Evolutionary conservation across 2,888 invertebrate genomes (phyloP), one percentile per base, ranked within the genome.

Genomic region (Catocala sponsa): DNA sequence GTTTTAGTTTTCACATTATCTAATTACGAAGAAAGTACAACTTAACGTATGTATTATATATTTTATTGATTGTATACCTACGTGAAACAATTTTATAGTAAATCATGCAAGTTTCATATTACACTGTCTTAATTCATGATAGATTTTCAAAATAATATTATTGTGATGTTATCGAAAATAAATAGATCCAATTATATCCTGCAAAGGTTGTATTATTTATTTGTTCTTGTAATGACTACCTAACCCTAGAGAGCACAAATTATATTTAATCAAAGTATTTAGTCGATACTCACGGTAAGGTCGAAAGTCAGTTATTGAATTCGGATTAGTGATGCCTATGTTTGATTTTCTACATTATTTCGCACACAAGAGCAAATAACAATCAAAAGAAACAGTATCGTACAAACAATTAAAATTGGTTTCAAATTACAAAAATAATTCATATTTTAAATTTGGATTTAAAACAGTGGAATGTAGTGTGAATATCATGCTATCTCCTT

Each of bases 111-210:
- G 35, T 48, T 47, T 48, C 41, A 6, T n/a, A 25, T 41, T 6
- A 12, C 5, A 5, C 5, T n/a, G 10, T 38, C 10, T 46, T 11
- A 41, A 4, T 4, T 38, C 35, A 38, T 6, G 35, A 46, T 44
- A 49, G 11, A 33, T 13, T 32, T 49, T 56, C 12, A 6, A 49
- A 52, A 46, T 54, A 52, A 46, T 54, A 42, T 25, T 47, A 59
- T 43, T 55, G 41, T 41, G 46, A 41, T 46, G 47, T 48, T 41
- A 42, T 51, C 7, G n/a, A 7, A 42, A 15, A 44, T 50, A 41
- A 57, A 57, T 51, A 56, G 33, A 56, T 42, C 43, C 33, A 48
- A 44, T 50, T 50, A 50, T 57, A 57, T 51, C 57, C 35, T 12
- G 15, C 12, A 5, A 11, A 15, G 10, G 0, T 35, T 50, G 35